Conservation (phyloP, 2,888 invertebrate genomes). For the Meloe dianella region DNA sequence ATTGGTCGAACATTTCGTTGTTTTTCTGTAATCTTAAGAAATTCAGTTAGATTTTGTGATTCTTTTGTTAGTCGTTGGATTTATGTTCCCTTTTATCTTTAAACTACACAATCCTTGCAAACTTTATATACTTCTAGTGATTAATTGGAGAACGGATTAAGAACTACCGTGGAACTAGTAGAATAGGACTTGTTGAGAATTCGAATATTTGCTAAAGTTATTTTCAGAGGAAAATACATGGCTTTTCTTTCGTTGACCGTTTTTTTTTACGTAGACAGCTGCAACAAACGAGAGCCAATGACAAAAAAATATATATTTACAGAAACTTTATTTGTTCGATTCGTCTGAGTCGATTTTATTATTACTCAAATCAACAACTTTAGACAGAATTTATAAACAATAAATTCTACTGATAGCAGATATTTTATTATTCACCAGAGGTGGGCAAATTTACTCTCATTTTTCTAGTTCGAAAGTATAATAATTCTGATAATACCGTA, state of each 20-base stretch:
- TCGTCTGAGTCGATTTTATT: not conserved
- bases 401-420: not conserved
- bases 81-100: slow-evolving; percentile 53
- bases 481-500: not conserved
- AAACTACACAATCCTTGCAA: slow-evolving; percentile 50
- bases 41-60: slow-evolving; percentile 33
- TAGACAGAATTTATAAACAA: not conserved
- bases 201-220: slow-evolving; percentile 29
- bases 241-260: slow-evolving; percentile 7
- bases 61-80: slow-evolving; percentile 51
- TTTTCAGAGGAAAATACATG: slow-evolving; percentile 9
- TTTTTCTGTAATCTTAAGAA: slow-evolving; percentile 6
- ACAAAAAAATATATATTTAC: slow-evolving; percentile 12
- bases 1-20: slow-evolving; percentile 7
- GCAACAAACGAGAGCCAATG: not conserved
- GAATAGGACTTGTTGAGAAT: slow-evolving; percentile 34
- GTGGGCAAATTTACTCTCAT: not conserved
- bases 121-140: slow-evolving; percentile 53
- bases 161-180: slow-evolving; percentile 50
- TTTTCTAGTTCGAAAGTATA: not conserved
- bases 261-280: not conserved
- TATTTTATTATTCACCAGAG: not conserved
- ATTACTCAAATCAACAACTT: not conserved
- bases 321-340: not conserved
- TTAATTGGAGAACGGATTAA: slow-evolving; percentile 53